Percentiles rank a stretch among this genome's conserved stretches.
Evolutionary conservation across 2,113 vertebrate genomes (phyloP).

Genomic region (Rhinopomastus cyanomelas): DNA sequence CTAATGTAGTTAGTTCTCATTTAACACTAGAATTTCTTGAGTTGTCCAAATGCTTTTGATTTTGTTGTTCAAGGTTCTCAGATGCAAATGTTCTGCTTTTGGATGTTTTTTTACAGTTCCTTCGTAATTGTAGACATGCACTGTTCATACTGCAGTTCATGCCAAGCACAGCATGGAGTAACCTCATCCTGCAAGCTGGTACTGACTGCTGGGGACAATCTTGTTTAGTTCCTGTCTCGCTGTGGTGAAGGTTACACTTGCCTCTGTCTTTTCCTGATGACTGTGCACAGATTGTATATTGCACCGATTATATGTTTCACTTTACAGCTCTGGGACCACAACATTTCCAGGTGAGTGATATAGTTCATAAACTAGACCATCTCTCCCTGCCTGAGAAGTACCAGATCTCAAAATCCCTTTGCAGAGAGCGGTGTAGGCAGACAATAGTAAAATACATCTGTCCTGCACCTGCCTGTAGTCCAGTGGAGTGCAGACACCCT

Average conservation of each 20-base stretch:
- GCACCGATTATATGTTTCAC: neutral
- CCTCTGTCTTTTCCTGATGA: neutral
- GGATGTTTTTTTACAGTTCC: neutral
- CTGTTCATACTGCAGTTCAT: neutral
- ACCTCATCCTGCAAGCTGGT: neutral
- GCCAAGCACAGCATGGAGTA: accelerated
- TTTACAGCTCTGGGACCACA: constrained; percentile 6
- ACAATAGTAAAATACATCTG: neutral
- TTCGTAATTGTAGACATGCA: neutral
- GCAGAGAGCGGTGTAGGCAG: neutral
- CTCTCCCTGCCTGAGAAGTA: neutral
- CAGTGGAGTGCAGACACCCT: neutral
- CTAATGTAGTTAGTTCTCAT: neutral
- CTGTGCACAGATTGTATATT: neutral
- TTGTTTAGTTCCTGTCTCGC: neutral
- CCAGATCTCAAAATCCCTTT: neutral
- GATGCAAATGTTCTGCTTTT: neutral
- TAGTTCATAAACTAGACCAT: neutral
- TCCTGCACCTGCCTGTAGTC: neutral
- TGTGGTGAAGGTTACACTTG: neutral
- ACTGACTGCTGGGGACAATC: neutral
- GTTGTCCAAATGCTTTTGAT: neutral
- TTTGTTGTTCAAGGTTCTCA: neutral
- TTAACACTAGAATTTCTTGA: neutral
- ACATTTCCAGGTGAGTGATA: neutral